phyloP scores from a whole-genome alignment of 2,797 vertebrate species.

The Podarcis lilfordi region DNA sequence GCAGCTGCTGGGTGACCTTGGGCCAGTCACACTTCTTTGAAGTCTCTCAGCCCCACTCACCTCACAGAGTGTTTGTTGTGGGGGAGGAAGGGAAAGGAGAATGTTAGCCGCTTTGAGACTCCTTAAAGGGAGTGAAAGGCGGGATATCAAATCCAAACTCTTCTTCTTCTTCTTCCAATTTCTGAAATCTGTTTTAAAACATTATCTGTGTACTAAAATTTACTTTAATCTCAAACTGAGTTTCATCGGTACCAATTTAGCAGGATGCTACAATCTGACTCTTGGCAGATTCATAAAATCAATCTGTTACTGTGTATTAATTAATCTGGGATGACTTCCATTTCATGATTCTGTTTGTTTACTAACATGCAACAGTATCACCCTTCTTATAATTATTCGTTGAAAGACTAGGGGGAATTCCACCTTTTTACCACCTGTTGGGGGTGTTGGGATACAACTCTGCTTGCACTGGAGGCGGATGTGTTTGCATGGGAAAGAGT shows the following conservation, averaged over 20 bases:
- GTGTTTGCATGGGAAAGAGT: too few species aligned
- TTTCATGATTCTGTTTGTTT: not conserved
- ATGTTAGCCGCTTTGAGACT: too few species aligned
- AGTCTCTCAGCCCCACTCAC: too few species aligned
- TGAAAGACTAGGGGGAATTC: not conserved
- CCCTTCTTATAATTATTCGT: not conserved
- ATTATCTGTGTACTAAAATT: not conserved
- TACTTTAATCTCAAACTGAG: not conserved
- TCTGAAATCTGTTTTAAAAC: not conserved
- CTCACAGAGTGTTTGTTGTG: too few species aligned
- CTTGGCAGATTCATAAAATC: not conserved
- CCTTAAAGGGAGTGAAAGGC: too few species aligned
- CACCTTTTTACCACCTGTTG: not conserved
- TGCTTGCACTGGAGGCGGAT: too few species aligned
- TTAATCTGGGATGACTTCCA: not conserved
- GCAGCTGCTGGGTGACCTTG: too few species aligned
- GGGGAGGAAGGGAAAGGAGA: too few species aligned
- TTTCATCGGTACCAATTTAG: not conserved
- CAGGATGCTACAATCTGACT: not conserved
- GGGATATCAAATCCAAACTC: too few species aligned
- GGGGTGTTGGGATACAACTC: not conserved
- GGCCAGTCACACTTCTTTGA: too few species aligned
- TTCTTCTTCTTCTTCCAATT: not conserved
- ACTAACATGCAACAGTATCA: not conserved
- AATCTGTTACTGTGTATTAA: slow-evolving; percentile 1